Base-by-base conservation (phyloP, 2,888 invertebrate species). In the Sarcophaga rosellei region DNA sequence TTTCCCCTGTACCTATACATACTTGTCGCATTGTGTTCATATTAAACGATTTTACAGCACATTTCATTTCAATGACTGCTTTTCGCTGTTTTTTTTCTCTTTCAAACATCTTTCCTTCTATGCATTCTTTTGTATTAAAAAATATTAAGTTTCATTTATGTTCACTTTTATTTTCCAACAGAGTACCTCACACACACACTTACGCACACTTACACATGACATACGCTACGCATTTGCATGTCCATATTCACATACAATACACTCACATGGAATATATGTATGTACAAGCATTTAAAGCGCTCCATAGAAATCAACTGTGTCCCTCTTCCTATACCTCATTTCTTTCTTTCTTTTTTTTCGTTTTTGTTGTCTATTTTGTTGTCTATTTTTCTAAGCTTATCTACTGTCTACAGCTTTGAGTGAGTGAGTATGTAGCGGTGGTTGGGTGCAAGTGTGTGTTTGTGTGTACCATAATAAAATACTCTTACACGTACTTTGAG, bases 121-220 rank as follows among this genome's bases (percentile, higher is more conserved):
- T 76, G 17, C 12, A 47, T 15, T 53, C 53, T 53, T 53, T 53
- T 53, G 53, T 53, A 53, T 23, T 47, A 59, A 69, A 47, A 57
- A 47, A 57, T 69, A 81, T 63, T 35, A 75, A 74, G 57, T 80
- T 84, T 57, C 57, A 62, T 59, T 82, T 82, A 45, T 65, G 25
- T 47, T 6, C 35, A 70, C 57, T 78, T 74, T 78, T 66, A 53
- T 76, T 76, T 76, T 82, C 25, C 76, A 59, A 73, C 53, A 62
- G 15, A 57, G 3, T 15, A 44, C 12, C n/a, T 21, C 17, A 15
- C 65, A 59, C 20, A 11, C 17, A 79, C 59, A 74, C 25, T 23
- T 21, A 53, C 44, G 21, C 77, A 69, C 66, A 62, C n/a, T 20
- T 59, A 69, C 23, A 44, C 21, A 21, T 1, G 20, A 0, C 21